Percentiles rank a stretch among this genome's conserved stretches.
Evolutionary conservation across 2,113 vertebrate genomes (phyloP).

Genomic region (Clarias gariepinus): DNA sequence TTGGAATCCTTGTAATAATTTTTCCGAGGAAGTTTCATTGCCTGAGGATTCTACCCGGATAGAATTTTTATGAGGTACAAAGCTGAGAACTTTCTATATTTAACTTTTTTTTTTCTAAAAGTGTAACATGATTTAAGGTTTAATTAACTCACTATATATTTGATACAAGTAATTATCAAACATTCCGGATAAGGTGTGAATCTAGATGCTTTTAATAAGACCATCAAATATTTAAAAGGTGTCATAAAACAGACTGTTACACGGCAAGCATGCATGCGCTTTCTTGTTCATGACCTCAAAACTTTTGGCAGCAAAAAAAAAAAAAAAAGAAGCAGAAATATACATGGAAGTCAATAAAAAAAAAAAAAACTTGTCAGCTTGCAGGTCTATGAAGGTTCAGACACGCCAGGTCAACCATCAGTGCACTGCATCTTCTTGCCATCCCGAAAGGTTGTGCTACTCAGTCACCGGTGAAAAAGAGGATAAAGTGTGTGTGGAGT

Average conservation of each 20-base stretch:
- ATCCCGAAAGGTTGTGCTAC: not conserved
- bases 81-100: not conserved
- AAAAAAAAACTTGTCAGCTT: not conserved
- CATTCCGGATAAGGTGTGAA: not conserved
- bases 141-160: constrained; percentile 13
- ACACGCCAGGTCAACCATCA: not conserved
- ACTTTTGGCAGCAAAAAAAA: not conserved
- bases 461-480: not conserved
- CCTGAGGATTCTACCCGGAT: not conserved
- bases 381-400: not conserved
- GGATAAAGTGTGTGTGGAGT: not conserved
- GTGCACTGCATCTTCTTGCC: not conserved
- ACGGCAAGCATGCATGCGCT: not conserved
- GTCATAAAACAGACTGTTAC: constrained; percentile 5
- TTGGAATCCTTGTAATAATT: not conserved
- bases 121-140: not conserved
- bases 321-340: not conserved
- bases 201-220: not conserved
- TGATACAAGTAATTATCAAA: not conserved
- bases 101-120: not conserved
- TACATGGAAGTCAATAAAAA: not conserved
- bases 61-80: not conserved
- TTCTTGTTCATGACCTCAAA: not conserved
- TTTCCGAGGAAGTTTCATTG: too few species aligned
- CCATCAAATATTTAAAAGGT: constrained; percentile 2